Base-by-base conservation (phyloP, 2,888 invertebrate species). In the Agrochola lychnidis region DNA sequence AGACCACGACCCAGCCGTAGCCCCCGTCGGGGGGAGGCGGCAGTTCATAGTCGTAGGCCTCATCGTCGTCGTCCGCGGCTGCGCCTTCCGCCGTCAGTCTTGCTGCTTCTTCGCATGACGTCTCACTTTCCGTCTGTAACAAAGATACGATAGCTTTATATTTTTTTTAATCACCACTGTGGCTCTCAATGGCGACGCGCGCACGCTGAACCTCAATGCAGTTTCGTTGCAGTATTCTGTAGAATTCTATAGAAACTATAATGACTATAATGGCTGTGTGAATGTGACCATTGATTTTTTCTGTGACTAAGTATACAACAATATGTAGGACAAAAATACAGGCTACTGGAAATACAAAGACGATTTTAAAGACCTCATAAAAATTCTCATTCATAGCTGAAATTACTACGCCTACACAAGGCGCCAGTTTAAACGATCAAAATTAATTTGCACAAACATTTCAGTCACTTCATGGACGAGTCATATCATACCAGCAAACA, bases 1-100 rank as follows among this genome's bases (percentile, higher is more conserved):
- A 98, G 73, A 99, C 99, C 92, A 99, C 98, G 91, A 99, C 96
- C 99, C 99, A 99, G 79, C 99, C 99, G 96, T 98, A 99, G 70
- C 99, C 99, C 85, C 98, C 98, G 94, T 99, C 99, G 59, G 99
- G 99, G 72, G 99, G 98, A 74, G 98, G 98, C 40, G 99, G 99
- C 82, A 98, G 96, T 88, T 98, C 98, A 91, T 98, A 98, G 91
- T 98, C 98, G 88, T 95, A 97, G 62, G 95, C 97, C 87, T 97
- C 97, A 85, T 97, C 97, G 69, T 97, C 97, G 85, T 98, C 98
- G 87, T 96, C 97, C 9, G 92, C 94, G 5, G 89, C 93, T 72
- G 97, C 97, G 62, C 97, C 97, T 92, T 97, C 97, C 63, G 97
- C 97, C 30, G 98, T 98, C 88, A 98, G 97, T 89, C 98, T 97